Base-by-base conservation (phyloP, 2,797 vertebrate species). In the Peromyscus eremicus region DNA sequence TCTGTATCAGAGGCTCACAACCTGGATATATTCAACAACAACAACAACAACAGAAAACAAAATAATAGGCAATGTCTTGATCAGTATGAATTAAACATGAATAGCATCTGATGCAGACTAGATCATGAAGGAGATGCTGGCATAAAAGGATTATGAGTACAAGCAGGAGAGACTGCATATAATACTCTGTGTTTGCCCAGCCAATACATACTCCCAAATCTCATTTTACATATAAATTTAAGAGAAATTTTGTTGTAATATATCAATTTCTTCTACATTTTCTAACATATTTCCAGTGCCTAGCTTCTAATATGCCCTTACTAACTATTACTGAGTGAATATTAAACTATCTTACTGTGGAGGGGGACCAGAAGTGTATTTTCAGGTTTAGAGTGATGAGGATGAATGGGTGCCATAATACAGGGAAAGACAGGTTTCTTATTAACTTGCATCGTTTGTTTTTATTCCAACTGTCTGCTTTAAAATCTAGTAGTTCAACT, bases 391-490 rank as follows among this genome's bases (percentile, higher is more conserved):
- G 13, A 52, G 14, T 29, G 16, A 25, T 46, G 2, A 86, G 12
- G 4, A 10, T 17, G 7, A 68, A n/a, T 9, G 0, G 6, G 2
- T 32, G 4, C 13, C 43, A 0, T 40, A 68, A 9, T 43, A 12
- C 3, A 32, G 11, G 27, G 11, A 77, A 32, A 86, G 10, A 10
- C 1, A 23, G 16, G 17, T 16, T 85, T 46, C 13, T 64, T 40
- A 37, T 80, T 40, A 23, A 9, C 4, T 62, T 57, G 6, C 29
- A 13, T 87, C 34, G 27, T 43, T 79, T 57, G 9, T 27, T 84
- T 64, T n/a, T 57, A 52, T 16, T 84, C n/a, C 79, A 66, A 1
- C 19, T 68, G 6, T 57, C 60, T 73, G 66, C 52, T 43, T 73
- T 68, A 7, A 14, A 70, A 82, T 34, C 40, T 25, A 43, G 11